Evolutionary conservation across 1,140 invertebrate species (phyloP).

Genomic region (Drosophila kepulauana): DNA sequence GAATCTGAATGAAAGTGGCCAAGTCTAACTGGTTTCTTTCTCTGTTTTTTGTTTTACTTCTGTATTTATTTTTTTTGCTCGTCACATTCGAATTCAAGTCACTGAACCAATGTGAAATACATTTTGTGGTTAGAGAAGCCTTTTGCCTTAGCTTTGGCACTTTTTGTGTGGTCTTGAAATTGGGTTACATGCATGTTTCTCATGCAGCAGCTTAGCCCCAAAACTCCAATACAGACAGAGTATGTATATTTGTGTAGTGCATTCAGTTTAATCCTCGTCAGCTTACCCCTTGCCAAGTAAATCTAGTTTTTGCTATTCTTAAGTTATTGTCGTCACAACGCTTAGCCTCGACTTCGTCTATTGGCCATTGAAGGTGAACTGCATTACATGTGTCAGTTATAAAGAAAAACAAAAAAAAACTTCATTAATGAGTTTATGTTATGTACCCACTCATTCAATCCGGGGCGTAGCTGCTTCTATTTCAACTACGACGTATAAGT

Average conservation of each 20-base stretch:
- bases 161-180: slow-evolving; percentile 52
- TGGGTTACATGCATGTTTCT: slow-evolving; percentile 42
- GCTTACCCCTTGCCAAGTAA: not conserved
- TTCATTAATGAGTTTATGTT: slow-evolving; percentile 23
- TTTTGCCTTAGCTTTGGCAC: slow-evolving; percentile 20
- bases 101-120: slow-evolving; percentile 73
- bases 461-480: slow-evolving; percentile 7
- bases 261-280: not conserved
- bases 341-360: slow-evolving; percentile 56
- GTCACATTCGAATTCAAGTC: slow-evolving; percentile 59
- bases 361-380: slow-evolving; percentile 73
- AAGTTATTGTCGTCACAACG: slow-evolving; percentile 45
- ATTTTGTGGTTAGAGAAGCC: slow-evolving; percentile 61
- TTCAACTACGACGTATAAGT: not conserved
- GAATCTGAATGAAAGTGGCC: slow-evolving; percentile 69
- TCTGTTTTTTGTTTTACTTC: not conserved
- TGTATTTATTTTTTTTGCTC: slow-evolving; percentile 14
- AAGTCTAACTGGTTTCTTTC: slow-evolving; percentile 63
- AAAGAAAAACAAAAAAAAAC: slow-evolving; percentile 22
- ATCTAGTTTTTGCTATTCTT: slow-evolving; percentile 42
- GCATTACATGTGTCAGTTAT: slow-evolving; percentile 49
- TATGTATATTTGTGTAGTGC: too few relatives aligned
- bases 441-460: slow-evolving; percentile 12
- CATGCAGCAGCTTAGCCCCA: slow-evolving; percentile 3
- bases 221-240: not conserved